These are phyloP conservation scores for Dioctria linearis DNA, from an alignment of 2,888 invertebrate genomes.

Conservation along the genomic window DNA sequence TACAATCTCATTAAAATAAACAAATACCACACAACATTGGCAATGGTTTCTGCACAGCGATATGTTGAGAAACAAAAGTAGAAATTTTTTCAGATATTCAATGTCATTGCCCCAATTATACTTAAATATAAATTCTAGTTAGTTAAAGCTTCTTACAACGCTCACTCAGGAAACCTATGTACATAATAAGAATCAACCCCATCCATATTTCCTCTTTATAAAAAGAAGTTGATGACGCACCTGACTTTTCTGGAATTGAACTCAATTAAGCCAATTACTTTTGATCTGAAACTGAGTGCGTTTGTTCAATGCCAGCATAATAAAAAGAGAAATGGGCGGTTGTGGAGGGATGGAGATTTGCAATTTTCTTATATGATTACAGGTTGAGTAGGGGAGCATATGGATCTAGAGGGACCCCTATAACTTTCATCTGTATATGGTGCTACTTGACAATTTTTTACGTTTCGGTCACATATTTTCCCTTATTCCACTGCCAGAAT, in stretches of 20 bases:
- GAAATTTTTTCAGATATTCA: too few relatives aligned
- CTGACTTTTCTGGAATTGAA: constrained; percentile 55
- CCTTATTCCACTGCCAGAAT: constrained; percentile 38
- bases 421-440: constrained; percentile 38
- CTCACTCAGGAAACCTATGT: too few relatives aligned
- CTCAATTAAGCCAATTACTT: constrained; percentile 59
- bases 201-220: too few relatives aligned
- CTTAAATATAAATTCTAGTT: too few relatives aligned
- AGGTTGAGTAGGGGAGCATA: constrained; percentile 28
- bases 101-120: too few relatives aligned
- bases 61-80: too few relatives aligned
- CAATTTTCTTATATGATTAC: constrained; percentile 52
- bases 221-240: constrained; percentile 53
- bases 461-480: constrained; percentile 45
- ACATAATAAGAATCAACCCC: constrained; percentile 8
- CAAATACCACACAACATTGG: too few relatives aligned
- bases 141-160: too few relatives aligned
- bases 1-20: too few relatives aligned
- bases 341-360: constrained; percentile 28
- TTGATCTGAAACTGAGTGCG: constrained; percentile 55
- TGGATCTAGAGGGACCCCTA: constrained; percentile 9
- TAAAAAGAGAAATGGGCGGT: constrained; percentile 9
- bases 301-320: constrained; percentile 19
- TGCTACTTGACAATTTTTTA: constrained; percentile 45
- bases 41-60: too few relatives aligned